These are phyloP conservation scores for Arizona elegans DNA, from an alignment of 2,113 vertebrate genomes.

Conservation along the genomic window DNA sequence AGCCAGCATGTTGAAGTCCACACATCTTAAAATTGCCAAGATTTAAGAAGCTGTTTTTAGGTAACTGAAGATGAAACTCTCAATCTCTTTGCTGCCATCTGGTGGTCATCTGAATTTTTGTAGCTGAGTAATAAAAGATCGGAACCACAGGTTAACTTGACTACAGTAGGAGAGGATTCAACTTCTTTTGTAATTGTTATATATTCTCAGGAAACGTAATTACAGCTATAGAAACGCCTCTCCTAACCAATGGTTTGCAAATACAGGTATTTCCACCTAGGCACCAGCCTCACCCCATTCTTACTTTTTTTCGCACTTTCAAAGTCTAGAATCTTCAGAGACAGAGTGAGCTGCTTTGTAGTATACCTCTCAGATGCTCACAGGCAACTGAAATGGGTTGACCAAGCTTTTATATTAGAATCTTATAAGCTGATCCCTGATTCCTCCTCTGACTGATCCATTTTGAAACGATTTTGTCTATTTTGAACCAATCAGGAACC, in stretches of 20 bases:
- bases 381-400: neutral
- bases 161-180: neutral
- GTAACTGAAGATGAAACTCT: neutral
- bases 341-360: neutral
- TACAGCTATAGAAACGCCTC: neutral
- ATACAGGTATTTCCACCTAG: neutral
- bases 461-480: neutral
- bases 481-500: neutral
- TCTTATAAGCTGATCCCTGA: neutral
- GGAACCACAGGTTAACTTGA: neutral
- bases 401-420: neutral
- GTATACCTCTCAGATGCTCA: neutral
- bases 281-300: neutral
- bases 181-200: neutral
- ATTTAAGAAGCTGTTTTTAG: neutral
- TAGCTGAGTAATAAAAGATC: neutral
- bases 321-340: neutral
- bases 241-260: neutral
- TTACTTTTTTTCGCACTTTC: neutral
- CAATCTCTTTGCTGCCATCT: neutral
- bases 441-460: neutral
- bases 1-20: neutral
- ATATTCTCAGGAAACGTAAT: neutral
- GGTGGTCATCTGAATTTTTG: neutral
- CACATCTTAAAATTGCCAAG: neutral